A percentile compares a stretch with the other conserved stretches of the same genome.
These are phyloP conservation scores for Xenus cinereus DNA, from an alignment of 2,113 vertebrate species.

Conservation along the genomic window DNA sequence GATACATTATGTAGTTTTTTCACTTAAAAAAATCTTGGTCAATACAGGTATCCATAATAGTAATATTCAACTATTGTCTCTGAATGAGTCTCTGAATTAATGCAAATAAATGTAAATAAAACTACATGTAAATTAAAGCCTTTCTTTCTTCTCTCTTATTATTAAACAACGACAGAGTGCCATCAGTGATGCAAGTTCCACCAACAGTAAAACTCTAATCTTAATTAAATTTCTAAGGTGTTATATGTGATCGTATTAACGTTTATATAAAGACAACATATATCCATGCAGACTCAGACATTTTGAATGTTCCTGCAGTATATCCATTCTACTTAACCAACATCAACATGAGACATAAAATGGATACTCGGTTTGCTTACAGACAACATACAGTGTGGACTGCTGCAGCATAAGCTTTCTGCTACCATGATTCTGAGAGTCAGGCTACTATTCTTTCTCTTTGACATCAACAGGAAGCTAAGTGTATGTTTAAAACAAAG, in stretches of 20 bases:
- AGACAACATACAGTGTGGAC: no score
- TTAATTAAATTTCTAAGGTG: neutral
- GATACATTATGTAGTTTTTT: neutral
- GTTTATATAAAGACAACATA: neutral
- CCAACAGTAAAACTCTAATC: neutral
- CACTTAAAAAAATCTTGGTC: neutral
- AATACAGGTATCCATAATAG: neutral
- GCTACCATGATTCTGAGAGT: neutral
- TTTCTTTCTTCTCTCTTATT: neutral
- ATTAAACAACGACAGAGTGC: neutral
- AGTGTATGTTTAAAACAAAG: neutral
- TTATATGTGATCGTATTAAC: neutral
- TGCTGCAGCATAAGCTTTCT: neutral
- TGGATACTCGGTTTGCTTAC: neutral
- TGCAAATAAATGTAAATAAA: neutral
- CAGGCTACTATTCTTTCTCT: neutral
- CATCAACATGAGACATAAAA: neutral
- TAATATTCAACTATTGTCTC: neutral
- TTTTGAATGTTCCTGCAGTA: neutral
- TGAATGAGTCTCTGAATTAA: neutral
- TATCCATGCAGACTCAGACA: neutral
- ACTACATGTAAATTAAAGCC: neutral
- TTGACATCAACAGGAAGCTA: neutral
- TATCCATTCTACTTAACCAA: neutral
- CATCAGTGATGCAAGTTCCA: neutral